These are phyloP conservation scores for Microchrysa polita DNA, from an alignment of 2,888 invertebrate species.

Conservation along the genomic window DNA sequence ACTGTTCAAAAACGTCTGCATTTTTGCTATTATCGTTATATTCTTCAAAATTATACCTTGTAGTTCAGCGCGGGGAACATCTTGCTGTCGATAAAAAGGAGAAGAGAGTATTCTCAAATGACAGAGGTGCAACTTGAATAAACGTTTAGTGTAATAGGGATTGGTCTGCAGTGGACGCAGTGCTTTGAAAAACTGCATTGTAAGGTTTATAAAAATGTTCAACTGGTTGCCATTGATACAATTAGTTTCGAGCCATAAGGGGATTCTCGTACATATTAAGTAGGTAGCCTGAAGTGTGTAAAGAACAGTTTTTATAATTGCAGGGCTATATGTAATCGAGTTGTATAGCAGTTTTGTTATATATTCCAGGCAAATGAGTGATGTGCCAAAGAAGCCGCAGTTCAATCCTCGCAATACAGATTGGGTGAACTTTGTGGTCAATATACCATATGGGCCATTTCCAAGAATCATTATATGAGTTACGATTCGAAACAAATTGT, in stretches of 20 bases:
- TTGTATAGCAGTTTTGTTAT: slow-evolving; percentile 53
- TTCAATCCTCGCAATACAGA: slow-evolving; percentile 55
- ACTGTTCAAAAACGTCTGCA: not conserved
- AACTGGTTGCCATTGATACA: slow-evolving; percentile 50
- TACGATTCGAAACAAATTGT: slow-evolving; percentile 55
- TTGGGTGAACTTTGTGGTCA: slow-evolving; percentile 54
- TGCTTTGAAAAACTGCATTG: slow-evolving; percentile 32
- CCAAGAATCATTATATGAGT: slow-evolving; percentile 55
- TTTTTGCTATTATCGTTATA: slow-evolving; percentile 4
- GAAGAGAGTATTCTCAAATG: not conserved
- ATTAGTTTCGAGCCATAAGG: slow-evolving; percentile 55
- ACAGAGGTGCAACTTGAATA: not conserved
- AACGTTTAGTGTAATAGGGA: not conserved
- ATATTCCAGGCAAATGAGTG: slow-evolving; percentile 56
- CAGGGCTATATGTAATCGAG: slow-evolving; percentile 46
- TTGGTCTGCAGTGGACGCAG: slow-evolving; percentile 5
- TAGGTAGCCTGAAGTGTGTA: slow-evolving; percentile 53
- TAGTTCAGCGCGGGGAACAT: not conserved
- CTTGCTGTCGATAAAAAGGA: not conserved
- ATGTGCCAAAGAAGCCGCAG: slow-evolving; percentile 55
- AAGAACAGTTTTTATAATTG: slow-evolving; percentile 51
- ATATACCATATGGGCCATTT: slow-evolving; percentile 53
- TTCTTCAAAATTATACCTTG: slow-evolving; percentile 20
- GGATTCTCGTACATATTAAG: slow-evolving; percentile 54
- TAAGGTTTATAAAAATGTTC: slow-evolving; percentile 6